Percentiles rank a stretch among this genome's conserved stretches.
These are phyloP conservation scores for Eilema griseolum DNA, from an alignment of 2,888 invertebrate genomes.

Conservation along the genomic window DNA sequence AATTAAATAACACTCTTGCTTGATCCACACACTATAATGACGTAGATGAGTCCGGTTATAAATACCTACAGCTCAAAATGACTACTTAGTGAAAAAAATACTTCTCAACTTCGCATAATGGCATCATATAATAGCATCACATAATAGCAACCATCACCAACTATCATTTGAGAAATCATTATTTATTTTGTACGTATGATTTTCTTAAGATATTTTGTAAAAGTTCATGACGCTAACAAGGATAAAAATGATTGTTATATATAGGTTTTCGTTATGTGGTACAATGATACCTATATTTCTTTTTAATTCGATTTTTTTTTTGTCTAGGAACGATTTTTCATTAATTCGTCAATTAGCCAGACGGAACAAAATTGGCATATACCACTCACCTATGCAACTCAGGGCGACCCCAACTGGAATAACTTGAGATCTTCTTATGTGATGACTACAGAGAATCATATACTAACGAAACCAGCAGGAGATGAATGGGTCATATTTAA, in stretches of 20 bases:
- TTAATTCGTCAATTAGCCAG: constrained; percentile 58
- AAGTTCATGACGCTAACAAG: too few relatives aligned
- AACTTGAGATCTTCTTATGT: constrained; percentile 61
- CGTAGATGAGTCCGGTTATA: too few relatives aligned
- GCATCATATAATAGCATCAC: too few relatives aligned
- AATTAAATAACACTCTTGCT: neutral
- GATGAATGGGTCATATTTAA: constrained; percentile 89
- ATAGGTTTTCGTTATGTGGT: too few relatives aligned
- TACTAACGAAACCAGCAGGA: constrained; percentile 59
- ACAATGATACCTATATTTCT: neutral
- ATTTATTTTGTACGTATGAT: neutral
- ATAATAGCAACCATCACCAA: too few relatives aligned
- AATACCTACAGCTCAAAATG: too few relatives aligned
- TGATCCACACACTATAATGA: neutral
- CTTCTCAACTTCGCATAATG: too few relatives aligned
- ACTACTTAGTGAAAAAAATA: too few relatives aligned
- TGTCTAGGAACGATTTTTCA: constrained; percentile 75
- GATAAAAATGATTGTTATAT: too few relatives aligned
- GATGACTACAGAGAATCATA: constrained; percentile 58
- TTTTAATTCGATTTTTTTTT: neutral
- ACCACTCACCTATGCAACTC: constrained; percentile 77
- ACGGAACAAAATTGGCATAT: constrained; percentile 76
- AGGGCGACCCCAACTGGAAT: constrained; percentile 73
- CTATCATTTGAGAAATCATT: too few relatives aligned
- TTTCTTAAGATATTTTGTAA: neutral